phyloP scores from a whole-genome alignment of 2,888 invertebrate genomes.

The Diaphora mendica region DNA sequence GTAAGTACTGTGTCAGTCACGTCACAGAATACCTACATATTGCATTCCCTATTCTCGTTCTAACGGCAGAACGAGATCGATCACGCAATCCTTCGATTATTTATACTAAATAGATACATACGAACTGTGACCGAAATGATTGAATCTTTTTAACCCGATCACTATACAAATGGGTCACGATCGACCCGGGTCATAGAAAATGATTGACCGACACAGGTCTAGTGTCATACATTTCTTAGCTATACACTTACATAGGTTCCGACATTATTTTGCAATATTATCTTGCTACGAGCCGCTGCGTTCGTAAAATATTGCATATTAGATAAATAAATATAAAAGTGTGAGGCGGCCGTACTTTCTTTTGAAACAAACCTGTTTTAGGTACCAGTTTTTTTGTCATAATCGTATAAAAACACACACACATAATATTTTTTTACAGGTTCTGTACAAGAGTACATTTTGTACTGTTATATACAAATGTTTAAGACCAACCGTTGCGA shows the following conservation, averaged over 20 bases:
- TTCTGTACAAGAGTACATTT: not conserved
- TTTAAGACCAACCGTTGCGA: not conserved
- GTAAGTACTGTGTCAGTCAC: too few species aligned
- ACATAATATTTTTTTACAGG: not conserved
- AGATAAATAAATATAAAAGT: not conserved
- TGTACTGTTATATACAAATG: not conserved
- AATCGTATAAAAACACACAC: not conserved
- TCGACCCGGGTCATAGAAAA: too few species aligned
- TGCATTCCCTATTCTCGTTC: too few species aligned
- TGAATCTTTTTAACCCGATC: too few species aligned
- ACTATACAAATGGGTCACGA: too few species aligned
- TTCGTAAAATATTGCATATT: not conserved
- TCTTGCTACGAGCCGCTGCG: conserved; percentile 1
- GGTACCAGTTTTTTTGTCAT: not conserved
- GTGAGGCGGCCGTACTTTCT: not conserved
- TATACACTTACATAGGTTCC: not conserved
- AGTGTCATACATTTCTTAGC: not conserved
- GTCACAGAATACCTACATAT: too few species aligned
- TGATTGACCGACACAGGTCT: too few species aligned
- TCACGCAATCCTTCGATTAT: too few species aligned
- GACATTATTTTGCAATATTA: not conserved
- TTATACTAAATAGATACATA: too few species aligned
- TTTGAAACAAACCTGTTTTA: not conserved
- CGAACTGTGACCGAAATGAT: too few species aligned
- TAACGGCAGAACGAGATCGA: too few species aligned